Evolutionary conservation across 2,888 invertebrate species (phyloP).

Genomic region (Ectemnius continuus): DNA sequence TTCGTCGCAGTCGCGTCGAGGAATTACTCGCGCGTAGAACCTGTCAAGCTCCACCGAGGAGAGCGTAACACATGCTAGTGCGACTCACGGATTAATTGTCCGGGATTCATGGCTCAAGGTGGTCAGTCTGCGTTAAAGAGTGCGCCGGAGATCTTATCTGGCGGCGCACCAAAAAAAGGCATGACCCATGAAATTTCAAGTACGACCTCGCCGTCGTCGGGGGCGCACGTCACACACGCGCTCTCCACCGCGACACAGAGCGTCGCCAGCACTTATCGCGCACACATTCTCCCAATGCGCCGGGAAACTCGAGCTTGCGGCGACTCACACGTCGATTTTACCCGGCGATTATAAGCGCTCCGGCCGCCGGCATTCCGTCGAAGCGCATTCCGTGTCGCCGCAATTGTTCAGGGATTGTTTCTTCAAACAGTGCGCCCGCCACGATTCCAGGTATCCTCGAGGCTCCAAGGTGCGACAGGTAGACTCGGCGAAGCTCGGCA

Average conservation of each 20-base stretch:
- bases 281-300: background rate
- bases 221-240: conserved; percentile 32
- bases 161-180: conserved; percentile 30
- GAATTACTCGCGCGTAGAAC: no score
- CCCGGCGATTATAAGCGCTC: no score
- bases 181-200: conserved; percentile 52
- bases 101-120: conserved; percentile 16
- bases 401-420: no score
- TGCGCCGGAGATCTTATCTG: conserved; percentile 41
- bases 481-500: background rate
- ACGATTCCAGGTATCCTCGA: no score
- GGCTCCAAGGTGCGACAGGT: no score
- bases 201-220: conserved; percentile 33
- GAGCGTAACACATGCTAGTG: no score
- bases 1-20: no score
- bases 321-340: no score
- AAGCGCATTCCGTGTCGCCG: no score
- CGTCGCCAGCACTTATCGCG: background rate
- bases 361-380: no score
- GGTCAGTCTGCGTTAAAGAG: conserved; percentile 17
- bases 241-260: conserved; percentile 19
- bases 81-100: background rate
- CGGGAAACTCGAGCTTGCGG: background rate
- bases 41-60: no score
- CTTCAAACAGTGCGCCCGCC: no score